Base-by-base conservation (phyloP, 2,113 vertebrate genomes). In the Scalopus aquaticus region DNA sequence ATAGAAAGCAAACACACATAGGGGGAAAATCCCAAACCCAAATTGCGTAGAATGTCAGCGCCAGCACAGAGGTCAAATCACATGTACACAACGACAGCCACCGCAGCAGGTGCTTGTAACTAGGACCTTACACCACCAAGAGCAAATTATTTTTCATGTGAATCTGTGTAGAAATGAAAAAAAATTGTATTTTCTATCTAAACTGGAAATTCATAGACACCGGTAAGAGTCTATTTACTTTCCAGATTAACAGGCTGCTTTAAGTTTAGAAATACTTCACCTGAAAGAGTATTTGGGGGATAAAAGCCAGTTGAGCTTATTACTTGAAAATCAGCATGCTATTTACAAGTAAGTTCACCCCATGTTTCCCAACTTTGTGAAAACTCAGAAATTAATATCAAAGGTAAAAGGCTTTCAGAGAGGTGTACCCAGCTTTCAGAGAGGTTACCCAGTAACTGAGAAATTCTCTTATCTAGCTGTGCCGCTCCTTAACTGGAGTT, bases 341-440 rank as follows among this genome's bases (percentile, higher is more conserved):
- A 19, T 42, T 49, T 62, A 79, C 81, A 74, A 96, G 17, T 24
- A 84, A 85, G n/a, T 49, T 78, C 69, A 60, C 22, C 56, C 56
- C 58, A 19, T 13, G 49, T 77, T 56, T 78, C 58, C 42, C 13
- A 95, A 80, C 6, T 30, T 88, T 87, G 11, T 28, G 22, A 58
- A 94, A n/a, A 74, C 35, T n/a, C 15, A 73, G 62, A 83, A 92
- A 90, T 67, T n/a, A 46, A 77, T 49, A 88, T 35, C 30, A 81
- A 77, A 58, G 70, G 70, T 26, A 56, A 84, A 91, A 77, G 28
- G 32, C 19, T 8, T 4, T 93, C 65, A 74, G 39, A 67, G 84
- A 81, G 7, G 92, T n/a, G n/a, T 32, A 28, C 17, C 58, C 32
- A 37, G 56, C 74, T 88, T 88, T n/a, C n/a, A n/a, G n/a, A n/a